These are phyloP conservation scores for Chlorospingus semifuscus DNA, from an alignment of 2,797 vertebrate genomes.

Conservation along the genomic window DNA sequence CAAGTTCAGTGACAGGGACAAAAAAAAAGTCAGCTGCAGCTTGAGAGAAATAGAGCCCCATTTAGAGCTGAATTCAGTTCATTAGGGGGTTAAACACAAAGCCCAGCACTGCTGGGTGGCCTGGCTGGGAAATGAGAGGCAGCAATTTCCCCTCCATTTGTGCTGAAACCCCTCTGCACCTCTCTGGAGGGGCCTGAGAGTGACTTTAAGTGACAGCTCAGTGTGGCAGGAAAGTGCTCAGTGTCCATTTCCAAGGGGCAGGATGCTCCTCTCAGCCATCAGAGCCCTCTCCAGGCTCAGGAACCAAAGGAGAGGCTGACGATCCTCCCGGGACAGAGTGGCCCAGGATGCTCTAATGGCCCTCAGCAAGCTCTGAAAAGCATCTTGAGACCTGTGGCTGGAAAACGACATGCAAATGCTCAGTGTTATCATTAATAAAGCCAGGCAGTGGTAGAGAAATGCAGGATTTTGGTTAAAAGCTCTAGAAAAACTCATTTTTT, in stretches of 20 bases:
- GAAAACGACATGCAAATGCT: not conserved
- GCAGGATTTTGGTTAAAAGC: not conserved
- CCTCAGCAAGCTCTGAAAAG: not conserved
- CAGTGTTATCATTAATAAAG: accelerated
- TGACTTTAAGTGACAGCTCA: not conserved
- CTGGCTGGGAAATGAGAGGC: not conserved
- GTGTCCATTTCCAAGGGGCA: not conserved
- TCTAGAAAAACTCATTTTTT: not conserved
- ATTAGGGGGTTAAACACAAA: slow-evolving; percentile 43
- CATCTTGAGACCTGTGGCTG: not conserved
- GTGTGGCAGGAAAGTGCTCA: not conserved
- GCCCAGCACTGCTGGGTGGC: not conserved
- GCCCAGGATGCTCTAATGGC: not conserved
- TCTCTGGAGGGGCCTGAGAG: not conserved
- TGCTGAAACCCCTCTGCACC: not conserved
- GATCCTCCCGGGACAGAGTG: not conserved
- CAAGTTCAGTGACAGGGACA: not conserved
- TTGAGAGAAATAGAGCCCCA: not conserved
- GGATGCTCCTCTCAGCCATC: not conserved
- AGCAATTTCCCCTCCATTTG: slow-evolving; percentile 32
- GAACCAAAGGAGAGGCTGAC: not conserved
- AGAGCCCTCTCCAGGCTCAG: not conserved
- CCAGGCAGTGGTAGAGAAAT: not conserved
- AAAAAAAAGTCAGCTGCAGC: not conserved
- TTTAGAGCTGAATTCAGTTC: slow-evolving; percentile 16